Percentiles rank a stretch among this genome's conserved stretches.
Evolutionary conservation across 1,140 invertebrate species (phyloP).

Genomic region (Hycleus phaleratus): DNA sequence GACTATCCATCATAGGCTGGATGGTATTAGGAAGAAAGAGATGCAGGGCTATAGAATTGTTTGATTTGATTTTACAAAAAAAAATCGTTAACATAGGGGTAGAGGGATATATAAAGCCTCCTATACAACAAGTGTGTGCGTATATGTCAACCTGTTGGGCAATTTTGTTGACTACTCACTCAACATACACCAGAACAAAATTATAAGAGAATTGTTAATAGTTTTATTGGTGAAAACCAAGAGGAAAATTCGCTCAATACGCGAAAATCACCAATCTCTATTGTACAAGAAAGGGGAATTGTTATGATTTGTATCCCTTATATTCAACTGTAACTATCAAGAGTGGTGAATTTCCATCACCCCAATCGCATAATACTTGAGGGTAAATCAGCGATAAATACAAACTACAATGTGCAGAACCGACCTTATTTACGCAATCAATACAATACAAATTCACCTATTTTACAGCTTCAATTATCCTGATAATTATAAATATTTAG

Average conservation of each 20-base stretch:
- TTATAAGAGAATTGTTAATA: too few species aligned
- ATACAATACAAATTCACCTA: too few species aligned
- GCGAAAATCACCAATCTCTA: too few species aligned
- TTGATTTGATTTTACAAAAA: slow-evolving; percentile 1
- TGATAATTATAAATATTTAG: too few species aligned
- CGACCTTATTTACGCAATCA: too few species aligned
- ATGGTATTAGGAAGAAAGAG: background rate
- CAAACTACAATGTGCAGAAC: too few species aligned
- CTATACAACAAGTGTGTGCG: background rate
- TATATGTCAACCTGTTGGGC: too few species aligned
- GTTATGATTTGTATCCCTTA: slow-evolving; percentile 30
- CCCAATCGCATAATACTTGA: slow-evolving; percentile 22
- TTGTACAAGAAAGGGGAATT: background rate
- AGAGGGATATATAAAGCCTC: slow-evolving; percentile 11
- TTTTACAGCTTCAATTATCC: too few species aligned
- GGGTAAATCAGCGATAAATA: slow-evolving; percentile 15
- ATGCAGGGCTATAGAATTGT: background rate
- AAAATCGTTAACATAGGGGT: background rate
- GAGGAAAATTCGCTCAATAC: too few species aligned
- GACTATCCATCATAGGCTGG: background rate
- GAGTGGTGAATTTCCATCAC: slow-evolving; percentile 26
- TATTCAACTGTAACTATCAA: slow-evolving; percentile 24
- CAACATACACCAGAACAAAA: too few species aligned
- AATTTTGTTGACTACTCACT: too few species aligned
- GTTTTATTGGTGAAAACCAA: too few species aligned